Evolutionary conservation across 2,113 vertebrate species (phyloP).

Genomic region (Pseudorasbora parva): DNA sequence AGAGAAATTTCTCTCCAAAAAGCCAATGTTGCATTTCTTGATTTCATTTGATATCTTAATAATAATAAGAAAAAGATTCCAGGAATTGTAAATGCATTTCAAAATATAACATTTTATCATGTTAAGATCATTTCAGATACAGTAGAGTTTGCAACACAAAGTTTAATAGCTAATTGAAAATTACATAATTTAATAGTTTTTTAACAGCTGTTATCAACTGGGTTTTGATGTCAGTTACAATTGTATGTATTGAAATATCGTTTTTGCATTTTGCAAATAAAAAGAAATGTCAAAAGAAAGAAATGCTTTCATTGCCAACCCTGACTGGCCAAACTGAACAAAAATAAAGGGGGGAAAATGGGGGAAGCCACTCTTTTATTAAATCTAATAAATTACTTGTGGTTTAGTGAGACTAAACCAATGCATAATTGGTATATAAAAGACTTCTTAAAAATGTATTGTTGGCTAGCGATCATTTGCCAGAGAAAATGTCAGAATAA

Average conservation of each 20-base stretch:
- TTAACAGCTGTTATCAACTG: not conserved
- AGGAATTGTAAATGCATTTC: not conserved
- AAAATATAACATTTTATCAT: not conserved
- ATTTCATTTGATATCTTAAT: not conserved
- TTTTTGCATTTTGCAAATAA: not conserved
- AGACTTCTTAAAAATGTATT: not conserved
- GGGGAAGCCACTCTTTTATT: not conserved
- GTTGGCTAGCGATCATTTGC: not conserved
- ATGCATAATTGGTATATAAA: no score
- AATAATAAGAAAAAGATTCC: not conserved
- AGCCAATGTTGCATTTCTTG: not conserved
- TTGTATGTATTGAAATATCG: no score
- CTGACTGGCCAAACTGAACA: no score
- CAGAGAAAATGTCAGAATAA: not conserved
- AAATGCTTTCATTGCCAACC: no score
- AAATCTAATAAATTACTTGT: not conserved
- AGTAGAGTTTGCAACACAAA: not conserved
- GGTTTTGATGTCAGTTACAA: not conserved
- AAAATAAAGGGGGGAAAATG: not conserved
- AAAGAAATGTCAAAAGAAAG: not conserved
- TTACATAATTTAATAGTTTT: no score
- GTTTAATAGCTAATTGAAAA: not conserved
- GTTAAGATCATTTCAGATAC: constrained; percentile 2
- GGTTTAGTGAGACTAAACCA: no score
- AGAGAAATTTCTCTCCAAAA: not conserved